Evolutionary conservation across 2,888 invertebrate genomes (phyloP).

Genomic region (Spodoptera littoralis): DNA sequence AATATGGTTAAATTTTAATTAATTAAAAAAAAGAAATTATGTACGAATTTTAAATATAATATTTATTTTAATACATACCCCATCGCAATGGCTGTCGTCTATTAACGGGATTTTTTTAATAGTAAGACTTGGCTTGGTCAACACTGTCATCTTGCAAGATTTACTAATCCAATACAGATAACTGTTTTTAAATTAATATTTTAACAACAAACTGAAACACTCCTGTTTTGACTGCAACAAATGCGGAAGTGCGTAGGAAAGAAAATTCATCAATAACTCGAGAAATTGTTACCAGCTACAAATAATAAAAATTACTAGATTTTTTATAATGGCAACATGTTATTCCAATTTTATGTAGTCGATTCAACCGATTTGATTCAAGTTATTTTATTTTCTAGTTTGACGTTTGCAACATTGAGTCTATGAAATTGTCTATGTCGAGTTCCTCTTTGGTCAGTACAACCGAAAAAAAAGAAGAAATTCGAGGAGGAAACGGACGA

Average conservation of each 20-base stretch:
- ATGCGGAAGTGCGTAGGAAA: constrained; percentile 55
- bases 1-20: no score
- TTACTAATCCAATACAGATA: constrained; percentile 9
- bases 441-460: constrained; percentile 57
- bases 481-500: constrained; percentile 78
- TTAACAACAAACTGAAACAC: constrained; percentile 32
- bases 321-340: constrained; percentile 33
- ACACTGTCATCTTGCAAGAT: constrained; percentile 91
- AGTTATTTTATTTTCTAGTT: constrained; percentile 1
- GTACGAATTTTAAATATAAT: no score
- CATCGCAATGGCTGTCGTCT: constrained; percentile 77
- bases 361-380: constrained; percentile 1
- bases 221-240: constrained; percentile 41
- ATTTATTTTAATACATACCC: constrained; percentile 64
- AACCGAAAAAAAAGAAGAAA: constrained; percentile 68
- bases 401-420: constrained; percentile 47
- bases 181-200: constrained; percentile 33
- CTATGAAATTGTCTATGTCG: constrained; percentile 6
- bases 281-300: constrained; percentile 50
- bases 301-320: constrained; percentile 11
- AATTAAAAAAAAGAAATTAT: no score
- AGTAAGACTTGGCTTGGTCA: constrained; percentile 91
- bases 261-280: constrained; percentile 61
- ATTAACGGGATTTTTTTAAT: constrained; percentile 92
- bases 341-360: constrained; percentile 22